Evolutionary conservation across 2,113 vertebrate genomes (phyloP).

Genomic region (Misgurnus anguillicaudatus): DNA sequence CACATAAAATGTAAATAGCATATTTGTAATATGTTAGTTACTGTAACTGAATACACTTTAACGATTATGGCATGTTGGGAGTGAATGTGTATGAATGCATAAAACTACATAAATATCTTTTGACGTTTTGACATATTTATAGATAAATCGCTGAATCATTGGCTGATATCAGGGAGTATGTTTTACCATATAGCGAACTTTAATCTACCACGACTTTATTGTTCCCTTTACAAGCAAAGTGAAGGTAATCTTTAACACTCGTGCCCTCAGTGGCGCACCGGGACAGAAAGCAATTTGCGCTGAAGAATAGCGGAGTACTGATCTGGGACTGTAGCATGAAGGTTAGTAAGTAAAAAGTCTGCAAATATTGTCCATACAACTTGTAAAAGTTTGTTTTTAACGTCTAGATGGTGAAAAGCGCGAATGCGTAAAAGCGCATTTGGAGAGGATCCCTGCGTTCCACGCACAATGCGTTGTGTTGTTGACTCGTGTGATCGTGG

Average conservation of each 20-base stretch:
- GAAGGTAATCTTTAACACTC: slow-evolving; percentile 72
- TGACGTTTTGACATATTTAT: slow-evolving; percentile 1
- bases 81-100: too few species aligned
- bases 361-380: neutral
- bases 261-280: slow-evolving; percentile 2
- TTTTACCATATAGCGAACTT: slow-evolving; percentile 60
- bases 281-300: neutral
- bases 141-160: slow-evolving; percentile 41
- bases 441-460: neutral
- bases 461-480: neutral
- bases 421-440: slow-evolving; percentile 3
- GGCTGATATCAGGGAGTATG: slow-evolving; percentile 37
- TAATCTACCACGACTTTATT: slow-evolving; percentile 63
- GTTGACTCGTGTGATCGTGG: neutral
- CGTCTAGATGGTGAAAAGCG: neutral
- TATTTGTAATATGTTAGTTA: too few species aligned
- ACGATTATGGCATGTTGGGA: too few species aligned
- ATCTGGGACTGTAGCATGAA: neutral
- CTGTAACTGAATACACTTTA: too few species aligned
- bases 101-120: neutral
- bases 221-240: slow-evolving; percentile 64
- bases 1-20: too few species aligned
- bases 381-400: neutral
- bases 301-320: neutral
- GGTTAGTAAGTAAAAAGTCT: slow-evolving; percentile 28